Evolutionary conservation across 2,113 vertebrate species (phyloP), one percentile per base, ranked within the genome.

Genomic region (Rutilus rutilus): DNA sequence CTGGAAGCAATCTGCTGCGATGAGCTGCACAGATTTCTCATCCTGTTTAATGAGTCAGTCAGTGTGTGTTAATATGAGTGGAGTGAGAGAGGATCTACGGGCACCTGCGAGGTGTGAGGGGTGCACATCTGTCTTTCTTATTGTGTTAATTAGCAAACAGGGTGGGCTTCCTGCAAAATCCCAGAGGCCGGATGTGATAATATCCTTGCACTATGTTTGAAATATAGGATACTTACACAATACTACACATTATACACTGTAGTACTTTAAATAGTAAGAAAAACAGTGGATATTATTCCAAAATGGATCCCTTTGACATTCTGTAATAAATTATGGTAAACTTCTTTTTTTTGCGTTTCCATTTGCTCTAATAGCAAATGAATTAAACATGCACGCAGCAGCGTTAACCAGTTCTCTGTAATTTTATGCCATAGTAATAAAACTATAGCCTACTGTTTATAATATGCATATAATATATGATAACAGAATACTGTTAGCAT

Each of bases 11-110:
- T 86, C 89, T 85, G 87, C 78, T 88, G 87, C 79, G 83, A 85
- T 81, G 57, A 82, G 87, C 57, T 79, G 76, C 54, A 75, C 36
- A 23, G n/a, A n/a, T 85, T 87, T 88, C 79, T 81, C 62, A 85
- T 90, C 45, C 86, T 87, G 89, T 88, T 77, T 86, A 91, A 87
- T 84, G 90, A 80, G 85, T 86, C 85, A 87, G 85, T 64, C 83
- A 82, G 89, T 27, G 14, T 82, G 86, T 90, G 88, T 83, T 90
- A 90, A 92, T 90, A 84, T 88, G 89, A 83, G 84, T 83, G 62
- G 71, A 87, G 78, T 33, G 54, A 77, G 45, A 76, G 73, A 80
- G 69, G 30, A 60, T 65, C 83, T 74, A 50, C 64, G 25, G 87
- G n/a, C 64, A 75, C 84, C 81, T 87, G 86, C 39, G 73, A 57